Evolutionary conservation across 2,888 invertebrate genomes (phyloP), one percentile per base, ranked within the genome.

Genomic region (Caenorhabditis sp.): DNA sequence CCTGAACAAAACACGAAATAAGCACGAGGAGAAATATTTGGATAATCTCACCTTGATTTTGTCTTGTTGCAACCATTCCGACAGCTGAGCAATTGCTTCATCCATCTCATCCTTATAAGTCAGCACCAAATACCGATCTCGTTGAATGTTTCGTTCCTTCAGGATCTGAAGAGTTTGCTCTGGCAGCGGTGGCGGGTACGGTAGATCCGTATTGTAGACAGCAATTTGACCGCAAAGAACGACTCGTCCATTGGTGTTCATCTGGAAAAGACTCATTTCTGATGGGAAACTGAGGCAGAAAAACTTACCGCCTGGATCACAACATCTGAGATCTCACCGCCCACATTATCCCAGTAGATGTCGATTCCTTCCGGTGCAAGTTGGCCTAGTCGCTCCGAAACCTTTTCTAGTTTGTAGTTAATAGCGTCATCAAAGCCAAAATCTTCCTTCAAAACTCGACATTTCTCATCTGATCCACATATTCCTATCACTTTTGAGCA

Each of bases 321-420:
- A 5, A 79, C 84, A 80, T 92, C 90, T 78, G 92, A 92, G 18
- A 92, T 88, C 11, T 87, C 85, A 1, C 93, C 93, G 1, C 92
- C 93, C 28, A 92, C 92, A 88, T 93, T 93, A 85, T 93, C 93
- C 90, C 92, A 93, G 84, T 93, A 93, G 15, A 91, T 88, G 85
- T 92, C 90, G 2, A 93, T 87, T 13, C 92, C 92, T 50, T 88
- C 82, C 4, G 92, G 92, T 78, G 92, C 92, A 1, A 83, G 18
- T 40, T 88, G 83, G 22, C 78, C 78, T 62, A 93, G 70, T 50
- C 85, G 84, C 3, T 88, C 84, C 15, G 79, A 58, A 2, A 93
- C 87, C 65, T 92, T 80, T 20, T 91, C 90, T 8, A 87, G 53
- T 70, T 81, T 80, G 62, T 81, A 93, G 85, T 92, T 92, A 40